Conservation (phyloP, 2,888 invertebrate genomes). For the Heteropelma amictum region DNA sequence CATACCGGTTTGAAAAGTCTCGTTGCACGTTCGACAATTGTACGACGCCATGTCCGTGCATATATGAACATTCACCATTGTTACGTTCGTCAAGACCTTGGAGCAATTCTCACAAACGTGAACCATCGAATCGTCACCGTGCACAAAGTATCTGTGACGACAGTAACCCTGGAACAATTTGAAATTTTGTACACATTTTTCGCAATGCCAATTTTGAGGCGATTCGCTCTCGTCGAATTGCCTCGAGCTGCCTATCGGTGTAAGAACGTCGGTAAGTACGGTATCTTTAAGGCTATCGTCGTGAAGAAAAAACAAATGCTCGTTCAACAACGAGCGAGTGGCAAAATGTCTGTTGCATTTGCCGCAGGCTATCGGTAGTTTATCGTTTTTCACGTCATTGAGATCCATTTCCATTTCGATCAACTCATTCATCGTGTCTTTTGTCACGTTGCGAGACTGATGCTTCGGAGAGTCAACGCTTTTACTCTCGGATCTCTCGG, state of each 20-base stretch:
- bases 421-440: neutral
- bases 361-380: conserved; percentile 31
- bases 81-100: conserved; percentile 60
- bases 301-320: conserved; percentile 52
- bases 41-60: conserved; percentile 58
- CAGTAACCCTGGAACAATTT: conserved; percentile 55
- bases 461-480: neutral
- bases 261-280: conserved; percentile 33
- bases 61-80: conserved; percentile 63
- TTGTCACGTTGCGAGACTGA: neutral
- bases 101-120: conserved; percentile 65
- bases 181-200: conserved; percentile 57
- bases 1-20: conserved; percentile 55
- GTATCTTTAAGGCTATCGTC: conserved; percentile 48
- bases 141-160: conserved; percentile 59
- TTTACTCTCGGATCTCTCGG: neutral
- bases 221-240: neutral
- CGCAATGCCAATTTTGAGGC: conserved; percentile 55
- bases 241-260: neutral
- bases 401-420: conserved; percentile 24
- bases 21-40: conserved; percentile 57
- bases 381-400: neutral
- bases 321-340: conserved; percentile 33
- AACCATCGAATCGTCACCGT: conserved; percentile 61
- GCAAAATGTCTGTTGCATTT: conserved; percentile 45